Evolutionary conservation across 2,888 invertebrate genomes (phyloP), one percentile per base, ranked within the genome.

Genomic region (Trachelus troglodyta): DNA sequence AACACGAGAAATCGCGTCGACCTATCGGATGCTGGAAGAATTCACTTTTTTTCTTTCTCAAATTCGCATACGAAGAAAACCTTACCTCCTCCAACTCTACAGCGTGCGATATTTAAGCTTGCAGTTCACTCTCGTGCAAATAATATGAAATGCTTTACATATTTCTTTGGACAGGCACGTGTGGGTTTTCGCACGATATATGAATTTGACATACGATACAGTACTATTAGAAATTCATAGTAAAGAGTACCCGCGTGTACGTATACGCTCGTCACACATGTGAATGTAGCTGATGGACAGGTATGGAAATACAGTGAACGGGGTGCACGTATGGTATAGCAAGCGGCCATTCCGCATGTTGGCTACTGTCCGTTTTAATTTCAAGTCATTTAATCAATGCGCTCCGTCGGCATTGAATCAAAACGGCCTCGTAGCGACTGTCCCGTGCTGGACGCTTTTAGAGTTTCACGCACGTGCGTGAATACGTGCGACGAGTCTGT

Each of bases 371-470:
- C 74, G 83, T 87, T 87, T 85, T 84, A 84, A 85, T 84, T 85
- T 77, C 74, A 83, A 87, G 86, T 84, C 85, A 82, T 86, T 87
- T 85, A 86, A 87, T 87, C 88, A 86, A 83, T 84, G 83, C 84
- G 81, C 79, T 85, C 82, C 81, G 84, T 80, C 84, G 82, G 87
- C 87, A 85, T 86, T 85, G 87, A 82, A 86, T 84, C 85, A 83
- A 84, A 85, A 83, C 78, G 79, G 73, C 81, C 35, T 12, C 35
- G 35, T 35, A 12, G 12, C 82, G 40, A 30, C 34, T 37, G 56
- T 34, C 69, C 73, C 37, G 33, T 56, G n/a, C 34, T 33, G 35
- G 23, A 23, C 37, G 37, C 37, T n/a, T 15, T 11, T 11, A 4
- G 11, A 11, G n/a, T 68, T 35, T n/a, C 69, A 33, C 56, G 69